These are phyloP conservation scores for Diorhabda elongata DNA, from an alignment of 1,140 invertebrate genomes.

Conservation along the genomic window DNA sequence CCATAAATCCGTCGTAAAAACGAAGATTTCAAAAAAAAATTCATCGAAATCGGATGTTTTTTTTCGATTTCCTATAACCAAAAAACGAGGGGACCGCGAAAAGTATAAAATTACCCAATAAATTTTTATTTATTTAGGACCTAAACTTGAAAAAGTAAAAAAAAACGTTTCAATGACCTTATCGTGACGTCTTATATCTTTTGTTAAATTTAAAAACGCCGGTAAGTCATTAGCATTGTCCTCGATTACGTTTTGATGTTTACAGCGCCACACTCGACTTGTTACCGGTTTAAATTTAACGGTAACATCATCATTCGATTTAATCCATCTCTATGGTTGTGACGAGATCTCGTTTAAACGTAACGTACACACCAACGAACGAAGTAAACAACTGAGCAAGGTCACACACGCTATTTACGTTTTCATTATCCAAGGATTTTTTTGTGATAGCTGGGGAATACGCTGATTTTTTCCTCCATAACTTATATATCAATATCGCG, in stretches of 20 bases:
- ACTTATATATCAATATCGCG: too few relatives aligned
- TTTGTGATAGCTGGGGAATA: not conserved
- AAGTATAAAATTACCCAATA: too few relatives aligned
- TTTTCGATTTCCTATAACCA: too few relatives aligned
- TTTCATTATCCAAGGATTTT: not conserved
- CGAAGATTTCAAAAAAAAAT: too few relatives aligned
- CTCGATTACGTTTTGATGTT: not conserved
- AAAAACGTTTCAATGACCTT: not conserved
- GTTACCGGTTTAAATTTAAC: not conserved
- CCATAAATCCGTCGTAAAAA: too few relatives aligned
- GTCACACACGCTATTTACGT: conserved; percentile 1
- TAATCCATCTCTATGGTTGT: not conserved
- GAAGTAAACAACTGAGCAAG: not conserved
- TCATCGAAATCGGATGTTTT: too few relatives aligned
- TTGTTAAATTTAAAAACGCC: too few relatives aligned
- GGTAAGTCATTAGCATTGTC: not conserved
- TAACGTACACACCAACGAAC: not conserved
- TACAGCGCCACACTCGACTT: not conserved
- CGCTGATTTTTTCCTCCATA: not conserved
- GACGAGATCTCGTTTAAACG: not conserved
- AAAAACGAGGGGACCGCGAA: too few relatives aligned
- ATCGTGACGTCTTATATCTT: too few relatives aligned
- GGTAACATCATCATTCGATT: not conserved
- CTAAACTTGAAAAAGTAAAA: not conserved
- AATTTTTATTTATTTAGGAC: too few relatives aligned